A percentile compares a stretch with the other conserved stretches of the same genome.
Conservation (phyloP, 2,113 vertebrate species). For the Hippocampus abdominalis region DNA sequence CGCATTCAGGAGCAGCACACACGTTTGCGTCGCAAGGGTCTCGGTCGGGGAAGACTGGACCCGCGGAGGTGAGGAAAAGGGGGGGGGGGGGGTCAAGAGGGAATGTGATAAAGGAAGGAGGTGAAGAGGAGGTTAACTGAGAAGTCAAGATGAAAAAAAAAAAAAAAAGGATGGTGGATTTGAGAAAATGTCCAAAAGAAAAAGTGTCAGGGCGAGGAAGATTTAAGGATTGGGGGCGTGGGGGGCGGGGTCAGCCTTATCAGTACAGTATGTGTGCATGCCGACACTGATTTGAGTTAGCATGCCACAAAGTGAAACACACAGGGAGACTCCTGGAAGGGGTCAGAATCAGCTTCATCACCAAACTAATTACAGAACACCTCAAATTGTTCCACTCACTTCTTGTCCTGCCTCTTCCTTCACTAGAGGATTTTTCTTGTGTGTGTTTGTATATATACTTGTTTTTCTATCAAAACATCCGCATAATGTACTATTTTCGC, state of each 20-base stretch:
- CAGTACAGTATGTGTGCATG: slow-evolving; percentile 69
- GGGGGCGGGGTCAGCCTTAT: slow-evolving; percentile 52
- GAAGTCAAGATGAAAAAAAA: not conserved
- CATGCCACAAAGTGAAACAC: slow-evolving; percentile 75
- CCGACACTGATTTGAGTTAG: slow-evolving; percentile 75
- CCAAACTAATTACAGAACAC: not conserved
- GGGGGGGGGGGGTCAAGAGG: not conserved
- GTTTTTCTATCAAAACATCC: not conserved
- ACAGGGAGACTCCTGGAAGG: slow-evolving; percentile 77
- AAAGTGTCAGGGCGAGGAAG: not conserved
- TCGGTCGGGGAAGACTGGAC: slow-evolving; percentile 51
- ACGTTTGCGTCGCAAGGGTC: slow-evolving; percentile 48
- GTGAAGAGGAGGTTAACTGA: slow-evolving; percentile 1
- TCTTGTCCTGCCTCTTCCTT: not conserved
- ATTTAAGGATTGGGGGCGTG: slow-evolving; percentile 2
- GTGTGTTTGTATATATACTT: not conserved
- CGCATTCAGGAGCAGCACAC: slow-evolving; percentile 74
- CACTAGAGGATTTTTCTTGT: not conserved
- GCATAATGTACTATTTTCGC: too few relatives aligned
- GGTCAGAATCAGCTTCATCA: slow-evolving; percentile 63
- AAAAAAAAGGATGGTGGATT: not conserved
- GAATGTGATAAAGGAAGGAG: not conserved
- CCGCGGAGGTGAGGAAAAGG: not conserved
- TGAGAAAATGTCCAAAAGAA: slow-evolving; percentile 1
- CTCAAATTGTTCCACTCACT: slow-evolving; percentile 5